A percentile compares a stretch with the other conserved stretches of the same genome.
These are phyloP conservation scores for Sebastes hubbsi DNA, from an alignment of 2,797 vertebrate species.

Conservation along the genomic window DNA sequence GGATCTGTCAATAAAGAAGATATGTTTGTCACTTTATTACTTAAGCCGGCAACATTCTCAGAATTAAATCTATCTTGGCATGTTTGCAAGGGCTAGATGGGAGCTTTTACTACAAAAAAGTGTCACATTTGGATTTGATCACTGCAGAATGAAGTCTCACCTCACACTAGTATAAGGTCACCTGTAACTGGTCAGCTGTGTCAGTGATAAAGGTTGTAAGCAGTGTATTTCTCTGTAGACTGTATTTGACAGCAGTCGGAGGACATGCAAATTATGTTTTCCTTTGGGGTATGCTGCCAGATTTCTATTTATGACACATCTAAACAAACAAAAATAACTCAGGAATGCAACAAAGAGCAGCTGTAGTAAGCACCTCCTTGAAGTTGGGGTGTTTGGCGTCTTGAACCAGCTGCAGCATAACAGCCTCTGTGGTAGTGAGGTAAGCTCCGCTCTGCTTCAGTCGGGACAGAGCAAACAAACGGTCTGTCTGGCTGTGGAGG, in stretches of 20 bases:
- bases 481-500: slow-evolving; percentile 87
- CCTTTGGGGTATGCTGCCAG: not conserved
- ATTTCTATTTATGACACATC: not conserved
- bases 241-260: not conserved
- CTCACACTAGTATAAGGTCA: not conserved
- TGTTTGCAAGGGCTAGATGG: not conserved
- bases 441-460: slow-evolving; percentile 92
- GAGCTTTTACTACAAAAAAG: not conserved
- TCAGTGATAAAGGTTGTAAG: not conserved
- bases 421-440: slow-evolving; percentile 90
- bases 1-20: slow-evolving; percentile 69
- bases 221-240: not conserved
- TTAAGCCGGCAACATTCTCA: not conserved
- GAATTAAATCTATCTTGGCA: not conserved
- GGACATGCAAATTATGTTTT: not conserved
- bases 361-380: slow-evolving; percentile 83
- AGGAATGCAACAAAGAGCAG: not conserved
- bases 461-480: slow-evolving; percentile 87
- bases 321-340: not conserved
- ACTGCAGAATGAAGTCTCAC: not conserved
- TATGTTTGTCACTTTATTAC: not conserved
- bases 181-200: not conserved
- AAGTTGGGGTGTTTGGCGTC: slow-evolving; percentile 88
- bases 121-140: not conserved
- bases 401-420: slow-evolving; percentile 88